Base-by-base conservation (phyloP, 92 coral and sea anemone species). In the Zoanthus sociatus region DNA sequence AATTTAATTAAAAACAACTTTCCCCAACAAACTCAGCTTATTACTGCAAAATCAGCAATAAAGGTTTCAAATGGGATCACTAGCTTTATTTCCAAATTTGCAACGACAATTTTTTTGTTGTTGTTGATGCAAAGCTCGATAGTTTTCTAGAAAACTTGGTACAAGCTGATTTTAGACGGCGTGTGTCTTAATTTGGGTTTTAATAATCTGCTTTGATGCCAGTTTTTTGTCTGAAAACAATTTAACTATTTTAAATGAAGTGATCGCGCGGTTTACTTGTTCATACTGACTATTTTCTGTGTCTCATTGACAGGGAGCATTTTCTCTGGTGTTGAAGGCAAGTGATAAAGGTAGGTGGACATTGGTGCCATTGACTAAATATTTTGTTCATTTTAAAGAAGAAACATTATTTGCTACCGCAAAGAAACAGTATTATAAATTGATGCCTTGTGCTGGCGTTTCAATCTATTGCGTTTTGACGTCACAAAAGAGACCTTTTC, bases 291-390 rank as follows among this genome's bases (percentile, higher is more conserved):
- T 3, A 26, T 26, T 66, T 81, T 46, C 44, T 11, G 13, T 81
- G 32, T 47, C 16, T 4, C 8, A 15, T 9, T 76, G 45, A 44
- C 15, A 81, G 85, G 75, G 85, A 17, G 53, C 76, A n/a, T 81
- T 81, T 68, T 81, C 85, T 26, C 85, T 81, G 26, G 75, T 81
- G 61, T 30, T 81, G 54, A 20, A 81, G 67, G 74, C 85, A 81
- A 81, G 75, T 64, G 85, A 81, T 26, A 81, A 68, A 67, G 76
- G 85, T 81, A 66, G 21, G 85, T 7, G 9, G 15, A 20, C 7
- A 20, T 66, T 47, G 45, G 13, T 76, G 13, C 21, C 63, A 48
- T 8, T 21, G 55, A 18, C 8, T 75, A 2, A 37, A 37, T 37
- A 18, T 18, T 18, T 75, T n/a, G 44, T 53, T 48, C 4, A 9